A percentile compares a stretch with the other conserved stretches of the same genome.
Evolutionary conservation across 2,113 vertebrate genomes (phyloP).

Genomic region (Oreochromis tanganicae): DNA sequence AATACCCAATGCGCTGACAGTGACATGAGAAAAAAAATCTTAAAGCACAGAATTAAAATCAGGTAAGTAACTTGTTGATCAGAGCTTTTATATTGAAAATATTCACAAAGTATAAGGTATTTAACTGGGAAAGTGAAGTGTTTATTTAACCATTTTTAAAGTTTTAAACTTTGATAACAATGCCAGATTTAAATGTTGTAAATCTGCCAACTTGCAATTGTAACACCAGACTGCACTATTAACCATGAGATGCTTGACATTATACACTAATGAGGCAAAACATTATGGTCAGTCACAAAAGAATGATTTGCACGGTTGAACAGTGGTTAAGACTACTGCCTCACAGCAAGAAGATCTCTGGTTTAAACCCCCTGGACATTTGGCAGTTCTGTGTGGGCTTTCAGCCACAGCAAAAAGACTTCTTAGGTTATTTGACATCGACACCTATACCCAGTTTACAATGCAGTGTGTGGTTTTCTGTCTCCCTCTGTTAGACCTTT

Average conservation of each 20-base stretch:
- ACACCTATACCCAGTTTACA: neutral
- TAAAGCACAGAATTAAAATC: neutral
- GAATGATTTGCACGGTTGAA: neutral
- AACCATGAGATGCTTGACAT: neutral
- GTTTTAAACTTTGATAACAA: too few species aligned
- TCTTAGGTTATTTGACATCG: neutral
- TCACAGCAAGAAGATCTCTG: neutral
- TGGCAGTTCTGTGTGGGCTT: neutral
- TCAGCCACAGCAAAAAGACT: neutral
- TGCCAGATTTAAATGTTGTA: too few species aligned
- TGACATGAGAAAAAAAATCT: neutral
- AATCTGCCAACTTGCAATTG: too few species aligned
- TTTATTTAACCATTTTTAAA: too few species aligned
- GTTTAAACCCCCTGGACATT: neutral
- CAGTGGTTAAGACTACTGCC: neutral
- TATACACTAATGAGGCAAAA: neutral
- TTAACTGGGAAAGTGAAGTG: too few species aligned
- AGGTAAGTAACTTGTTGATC: too few species aligned
- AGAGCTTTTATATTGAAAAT: too few species aligned
- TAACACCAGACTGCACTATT: neutral
- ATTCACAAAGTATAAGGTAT: too few species aligned
- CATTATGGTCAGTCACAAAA: neutral
- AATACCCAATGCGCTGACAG: neutral
- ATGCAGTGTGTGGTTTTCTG: neutral
- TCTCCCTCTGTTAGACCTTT: neutral